phyloP scores from a whole-genome alignment of 2,113 vertebrate genomes.

The Macroglossus sobrinus region DNA sequence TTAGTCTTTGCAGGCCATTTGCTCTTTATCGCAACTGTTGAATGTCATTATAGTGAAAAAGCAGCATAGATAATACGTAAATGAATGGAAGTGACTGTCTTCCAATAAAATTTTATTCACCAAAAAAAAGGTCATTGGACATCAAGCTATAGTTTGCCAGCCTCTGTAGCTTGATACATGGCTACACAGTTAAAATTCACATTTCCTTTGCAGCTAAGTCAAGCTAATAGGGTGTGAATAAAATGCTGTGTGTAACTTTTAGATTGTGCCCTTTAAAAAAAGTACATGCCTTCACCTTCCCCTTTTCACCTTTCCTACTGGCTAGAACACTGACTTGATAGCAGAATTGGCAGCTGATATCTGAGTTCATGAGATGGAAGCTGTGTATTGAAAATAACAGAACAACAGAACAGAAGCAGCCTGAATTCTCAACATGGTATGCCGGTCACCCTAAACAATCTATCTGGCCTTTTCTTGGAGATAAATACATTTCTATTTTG shows the following conservation, averaged over 20 bases:
- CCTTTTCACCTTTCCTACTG: background rate
- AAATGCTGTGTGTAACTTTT: background rate
- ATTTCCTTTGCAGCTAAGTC: background rate
- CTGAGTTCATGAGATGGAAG: background rate
- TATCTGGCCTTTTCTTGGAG: background rate
- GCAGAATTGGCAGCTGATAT: background rate
- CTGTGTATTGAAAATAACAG: background rate
- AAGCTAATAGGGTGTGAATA: background rate
- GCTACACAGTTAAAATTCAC: background rate
- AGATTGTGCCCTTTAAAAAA: background rate
- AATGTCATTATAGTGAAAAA: background rate
- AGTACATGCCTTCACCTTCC: background rate
- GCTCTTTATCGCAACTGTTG: background rate
- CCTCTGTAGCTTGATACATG: background rate
- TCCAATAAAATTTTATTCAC: background rate
- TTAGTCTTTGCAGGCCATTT: background rate
- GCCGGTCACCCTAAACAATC: background rate
- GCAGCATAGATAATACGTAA: background rate
- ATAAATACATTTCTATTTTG: conserved; percentile 19
- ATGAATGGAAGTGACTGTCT: background rate
- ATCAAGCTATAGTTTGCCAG: background rate
- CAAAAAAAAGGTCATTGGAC: background rate
- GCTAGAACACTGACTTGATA: background rate
- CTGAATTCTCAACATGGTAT: background rate
- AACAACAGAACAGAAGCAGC: background rate